These are phyloP conservation scores for Coreoperca whiteheadi DNA, from an alignment of 2,113 vertebrate genomes.

Conservation along the genomic window DNA sequence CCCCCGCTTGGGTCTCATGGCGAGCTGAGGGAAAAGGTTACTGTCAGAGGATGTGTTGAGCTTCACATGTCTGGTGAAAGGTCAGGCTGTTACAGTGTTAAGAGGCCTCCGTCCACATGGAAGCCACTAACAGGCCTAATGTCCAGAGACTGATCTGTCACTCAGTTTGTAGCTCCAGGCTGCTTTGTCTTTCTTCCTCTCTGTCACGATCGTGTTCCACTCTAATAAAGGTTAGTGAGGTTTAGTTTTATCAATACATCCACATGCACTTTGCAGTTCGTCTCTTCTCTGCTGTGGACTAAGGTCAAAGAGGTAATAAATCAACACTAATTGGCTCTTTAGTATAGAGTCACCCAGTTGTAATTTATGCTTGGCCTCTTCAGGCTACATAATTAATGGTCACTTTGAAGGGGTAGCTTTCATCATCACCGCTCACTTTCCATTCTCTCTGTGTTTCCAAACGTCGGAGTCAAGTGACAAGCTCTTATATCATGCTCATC, in stretches of 20 bases:
- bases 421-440: constrained; percentile 30
- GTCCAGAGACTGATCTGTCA: constrained; percentile 38
- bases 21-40: constrained; percentile 52
- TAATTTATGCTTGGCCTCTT: constrained; percentile 51
- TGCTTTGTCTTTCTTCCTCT: constrained; percentile 17
- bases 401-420: constrained; percentile 55
- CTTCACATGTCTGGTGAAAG: constrained; percentile 57
- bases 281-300: constrained; percentile 30
- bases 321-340: constrained; percentile 62
- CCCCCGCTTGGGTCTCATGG: constrained; percentile 14
- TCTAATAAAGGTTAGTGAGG: constrained; percentile 63
- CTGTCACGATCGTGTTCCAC: constrained; percentile 29
- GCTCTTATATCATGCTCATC: constrained; percentile 68
- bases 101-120: constrained; percentile 9
- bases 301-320: constrained; percentile 58
- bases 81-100: constrained; percentile 51
- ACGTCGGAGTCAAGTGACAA: constrained; percentile 51
- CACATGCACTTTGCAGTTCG: constrained; percentile 5
- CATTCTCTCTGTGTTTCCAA: constrained; percentile 26
- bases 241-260: constrained; percentile 39
- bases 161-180: constrained; percentile 2
- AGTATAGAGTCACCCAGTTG: constrained; percentile 26
- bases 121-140: constrained; percentile 49
- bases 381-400: constrained; percentile 57
- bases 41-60: constrained; percentile 43